Evolutionary conservation across 2,888 invertebrate genomes (phyloP).

Genomic region (Acrobasis consociella): DNA sequence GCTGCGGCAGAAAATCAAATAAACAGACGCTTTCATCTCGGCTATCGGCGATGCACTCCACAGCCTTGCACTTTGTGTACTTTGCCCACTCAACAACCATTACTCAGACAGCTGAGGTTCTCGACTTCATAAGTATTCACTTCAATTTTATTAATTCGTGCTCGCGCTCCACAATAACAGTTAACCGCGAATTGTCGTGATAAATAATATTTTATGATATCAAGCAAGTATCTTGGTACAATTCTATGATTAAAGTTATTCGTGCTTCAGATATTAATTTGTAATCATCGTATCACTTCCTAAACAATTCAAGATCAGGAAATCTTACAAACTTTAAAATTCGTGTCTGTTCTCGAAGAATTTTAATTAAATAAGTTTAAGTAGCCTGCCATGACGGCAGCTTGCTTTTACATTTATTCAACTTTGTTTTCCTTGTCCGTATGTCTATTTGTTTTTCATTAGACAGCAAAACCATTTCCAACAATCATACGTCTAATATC

Average conservation of each 20-base stretch:
- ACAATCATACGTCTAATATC: slow-evolving; percentile 66
- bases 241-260: slow-evolving; percentile 8
- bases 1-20: slow-evolving; percentile 73
- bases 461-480: slow-evolving; percentile 57
- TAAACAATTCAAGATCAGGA: slow-evolving; percentile 16
- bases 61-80: slow-evolving; percentile 70
- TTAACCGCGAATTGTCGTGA: slow-evolving; percentile 14
- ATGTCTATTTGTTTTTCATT: slow-evolving; percentile 55
- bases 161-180: slow-evolving; percentile 30
- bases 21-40: slow-evolving; percentile 78
- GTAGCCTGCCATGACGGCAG: neutral
- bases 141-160: slow-evolving; percentile 52
- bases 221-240: neutral
- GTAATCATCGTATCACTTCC: slow-evolving; percentile 1
- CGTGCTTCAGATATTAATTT: neutral
- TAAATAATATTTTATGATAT: slow-evolving; percentile 15
- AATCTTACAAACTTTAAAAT: slow-evolving; percentile 13
- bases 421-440: slow-evolving; percentile 15
- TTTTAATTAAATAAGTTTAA: slow-evolving; percentile 17
- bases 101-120: slow-evolving; percentile 60
- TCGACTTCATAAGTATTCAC: slow-evolving; percentile 57
- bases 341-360: slow-evolving; percentile 14
- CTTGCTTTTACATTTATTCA: slow-evolving; percentile 4
- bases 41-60: slow-evolving; percentile 74
- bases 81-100: slow-evolving; percentile 58